Evolutionary conservation across 2,888 invertebrate species (phyloP).

Genomic region (Germaria angustata): DNA sequence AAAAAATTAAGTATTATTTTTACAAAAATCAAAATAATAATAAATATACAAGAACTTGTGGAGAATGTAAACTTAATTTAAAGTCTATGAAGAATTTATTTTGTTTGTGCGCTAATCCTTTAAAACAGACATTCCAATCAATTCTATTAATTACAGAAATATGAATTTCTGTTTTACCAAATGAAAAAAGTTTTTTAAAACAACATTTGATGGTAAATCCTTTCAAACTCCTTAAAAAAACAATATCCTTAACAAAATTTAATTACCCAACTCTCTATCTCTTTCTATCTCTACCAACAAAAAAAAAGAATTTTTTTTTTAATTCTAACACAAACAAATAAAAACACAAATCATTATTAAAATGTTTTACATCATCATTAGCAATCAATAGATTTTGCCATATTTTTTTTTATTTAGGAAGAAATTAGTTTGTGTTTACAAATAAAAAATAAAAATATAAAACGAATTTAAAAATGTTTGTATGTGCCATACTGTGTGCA

Average conservation of each 20-base stretch:
- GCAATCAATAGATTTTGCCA: neutral
- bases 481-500: conserved; percentile 80
- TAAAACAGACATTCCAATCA: neutral
- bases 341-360: conserved; percentile 65
- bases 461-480: no score
- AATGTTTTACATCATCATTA: conserved; percentile 54
- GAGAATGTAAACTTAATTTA: conserved; percentile 38
- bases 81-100: conserved; percentile 54
- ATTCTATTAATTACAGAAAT: neutral
- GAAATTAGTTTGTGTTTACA: conserved; percentile 47
- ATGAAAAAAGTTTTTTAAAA: neutral
- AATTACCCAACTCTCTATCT: neutral
- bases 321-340: conserved; percentile 63
- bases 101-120: conserved; percentile 63
- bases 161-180: neutral
- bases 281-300: neutral
- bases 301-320: no score
- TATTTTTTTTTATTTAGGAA: conserved; percentile 19
- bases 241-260: neutral
- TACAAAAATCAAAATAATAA: neutral
- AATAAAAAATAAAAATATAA: neutral
- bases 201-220: neutral
- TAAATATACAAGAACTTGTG: no score
- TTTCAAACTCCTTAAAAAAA: conserved; percentile 16
- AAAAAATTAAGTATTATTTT: neutral